Evolutionary conservation across 2,113 vertebrate species (phyloP).

Genomic region (Dinomys branickii): DNA sequence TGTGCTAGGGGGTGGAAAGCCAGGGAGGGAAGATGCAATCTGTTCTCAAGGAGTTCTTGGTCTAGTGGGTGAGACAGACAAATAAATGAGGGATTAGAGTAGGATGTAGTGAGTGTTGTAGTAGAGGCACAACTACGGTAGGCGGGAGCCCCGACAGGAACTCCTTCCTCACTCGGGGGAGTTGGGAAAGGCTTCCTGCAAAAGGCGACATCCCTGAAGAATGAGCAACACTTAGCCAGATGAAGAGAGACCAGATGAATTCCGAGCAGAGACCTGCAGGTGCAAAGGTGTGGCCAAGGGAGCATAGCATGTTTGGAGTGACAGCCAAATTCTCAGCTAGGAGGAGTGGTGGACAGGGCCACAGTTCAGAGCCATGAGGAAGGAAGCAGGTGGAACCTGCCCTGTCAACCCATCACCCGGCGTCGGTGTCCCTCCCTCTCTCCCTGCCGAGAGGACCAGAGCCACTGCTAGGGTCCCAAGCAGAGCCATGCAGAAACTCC

Average conservation of each 20-base stretch:
- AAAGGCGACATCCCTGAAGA: not conserved
- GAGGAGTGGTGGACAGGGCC: not conserved
- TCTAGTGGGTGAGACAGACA: not conserved
- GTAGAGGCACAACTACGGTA: not conserved
- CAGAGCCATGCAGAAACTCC: not conserved
- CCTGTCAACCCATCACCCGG: not conserved
- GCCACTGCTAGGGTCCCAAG: not conserved
- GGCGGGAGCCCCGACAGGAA: not conserved
- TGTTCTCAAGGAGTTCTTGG: not conserved
- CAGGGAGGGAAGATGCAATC: not conserved
- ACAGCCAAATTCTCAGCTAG: not conserved
- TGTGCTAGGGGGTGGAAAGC: not conserved
- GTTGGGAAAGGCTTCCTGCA: not conserved
- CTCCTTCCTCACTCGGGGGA: not conserved
- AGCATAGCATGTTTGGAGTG: not conserved
- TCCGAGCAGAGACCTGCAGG: not conserved
- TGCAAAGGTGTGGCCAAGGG: not conserved
- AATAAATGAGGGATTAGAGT: not conserved
- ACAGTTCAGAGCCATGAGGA: not conserved
- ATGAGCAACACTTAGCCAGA: not conserved
- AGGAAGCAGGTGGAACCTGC: not conserved
- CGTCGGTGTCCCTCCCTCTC: not conserved
- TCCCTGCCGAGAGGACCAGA: not conserved
- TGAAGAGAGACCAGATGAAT: not conserved
- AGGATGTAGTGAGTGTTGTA: not conserved